Conservation (phyloP, 2,888 invertebrate species). For the Latheticus oryzae region DNA sequence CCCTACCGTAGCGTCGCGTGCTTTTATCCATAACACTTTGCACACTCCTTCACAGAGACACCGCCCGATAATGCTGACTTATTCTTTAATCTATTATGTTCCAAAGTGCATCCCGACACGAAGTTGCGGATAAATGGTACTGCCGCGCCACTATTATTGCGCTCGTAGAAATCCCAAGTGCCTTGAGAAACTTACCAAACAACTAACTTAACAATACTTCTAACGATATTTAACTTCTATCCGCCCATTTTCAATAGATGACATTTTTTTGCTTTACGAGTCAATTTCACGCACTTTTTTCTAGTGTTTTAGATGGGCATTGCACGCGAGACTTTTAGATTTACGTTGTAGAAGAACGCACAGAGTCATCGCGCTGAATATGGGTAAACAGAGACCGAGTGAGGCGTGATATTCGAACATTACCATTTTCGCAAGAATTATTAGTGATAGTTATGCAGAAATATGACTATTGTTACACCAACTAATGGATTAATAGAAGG, state of each 20-base stretch:
- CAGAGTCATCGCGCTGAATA: conserved; percentile 36
- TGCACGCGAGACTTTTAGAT: conserved; percentile 58
- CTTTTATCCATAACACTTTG: conserved; percentile 30
- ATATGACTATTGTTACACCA: no score
- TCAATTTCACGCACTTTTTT: conserved; percentile 60
- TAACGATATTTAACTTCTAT: no score
- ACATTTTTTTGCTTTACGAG: conserved; percentile 59
- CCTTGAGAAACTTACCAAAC: conserved; percentile 7
- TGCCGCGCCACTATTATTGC: conserved; percentile 7
- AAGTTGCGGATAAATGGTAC: conserved; percentile 29
- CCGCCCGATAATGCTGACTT: conserved; percentile 53
- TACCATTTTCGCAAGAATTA: conserved; percentile 34
- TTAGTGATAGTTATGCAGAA: no score
- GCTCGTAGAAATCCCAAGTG: neutral
- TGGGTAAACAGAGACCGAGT: conserved; percentile 14
- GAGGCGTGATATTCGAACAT: conserved; percentile 39
- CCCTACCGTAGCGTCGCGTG: conserved; percentile 25
- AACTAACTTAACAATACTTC: no score
- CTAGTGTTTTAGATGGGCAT: conserved; percentile 56
- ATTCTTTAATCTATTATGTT: conserved; percentile 55
- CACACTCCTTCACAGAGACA: conserved; percentile 31
- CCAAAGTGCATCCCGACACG: conserved; percentile 42
- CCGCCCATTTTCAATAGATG: conserved; percentile 54
- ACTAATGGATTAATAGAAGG: conserved; percentile 12
- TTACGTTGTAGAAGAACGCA: conserved; percentile 57